These are phyloP conservation scores for Spisula solida DNA, from an alignment of 2,888 invertebrate species.

Conservation along the genomic window DNA sequence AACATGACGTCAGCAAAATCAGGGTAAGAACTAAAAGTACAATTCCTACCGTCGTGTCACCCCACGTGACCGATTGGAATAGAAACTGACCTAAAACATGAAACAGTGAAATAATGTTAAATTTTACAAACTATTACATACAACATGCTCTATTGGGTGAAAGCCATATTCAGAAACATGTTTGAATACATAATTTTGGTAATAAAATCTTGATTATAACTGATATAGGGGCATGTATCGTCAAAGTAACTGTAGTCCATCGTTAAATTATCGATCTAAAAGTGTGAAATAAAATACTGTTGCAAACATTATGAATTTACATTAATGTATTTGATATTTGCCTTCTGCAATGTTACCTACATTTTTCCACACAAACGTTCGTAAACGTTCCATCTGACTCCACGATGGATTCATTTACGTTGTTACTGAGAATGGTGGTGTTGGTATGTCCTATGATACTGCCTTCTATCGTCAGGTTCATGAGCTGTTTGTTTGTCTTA, in stretches of 20 bases:
- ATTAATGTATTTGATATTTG: no score
- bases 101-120: background rate
- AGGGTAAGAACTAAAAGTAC: conserved; percentile 78
- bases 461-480: background rate
- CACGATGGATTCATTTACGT: no score
- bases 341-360: background rate
- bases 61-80: conserved; percentile 73
- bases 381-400: background rate
- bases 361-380: background rate
- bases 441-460: background rate
- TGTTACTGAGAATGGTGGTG: background rate
- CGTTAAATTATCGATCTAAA: no score
- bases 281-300: no score
- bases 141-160: no score
- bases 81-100: conserved; percentile 59
- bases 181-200: no score
- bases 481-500: background rate
- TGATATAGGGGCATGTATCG: no score
- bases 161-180: no score
- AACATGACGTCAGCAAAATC: conserved; percentile 76
- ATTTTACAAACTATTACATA: no score
- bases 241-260: no score
- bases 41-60: conserved; percentile 77
- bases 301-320: no score
- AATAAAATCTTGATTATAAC: no score